Percentiles rank a stretch among this genome's conserved stretches.
Conservation (phyloP, 1,140 invertebrate genomes). For the Apis florea region DNA sequence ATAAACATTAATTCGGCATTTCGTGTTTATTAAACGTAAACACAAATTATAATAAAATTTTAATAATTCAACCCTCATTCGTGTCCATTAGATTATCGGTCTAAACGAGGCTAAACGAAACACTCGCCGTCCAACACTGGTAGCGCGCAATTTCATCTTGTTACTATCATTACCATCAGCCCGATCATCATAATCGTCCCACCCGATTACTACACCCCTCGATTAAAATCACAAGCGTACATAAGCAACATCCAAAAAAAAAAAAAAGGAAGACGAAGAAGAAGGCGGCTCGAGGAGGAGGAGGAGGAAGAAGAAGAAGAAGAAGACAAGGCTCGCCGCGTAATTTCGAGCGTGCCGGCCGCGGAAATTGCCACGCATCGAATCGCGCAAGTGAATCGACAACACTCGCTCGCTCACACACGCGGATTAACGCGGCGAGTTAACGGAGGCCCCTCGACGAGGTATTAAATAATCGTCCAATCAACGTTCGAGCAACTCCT, state of each 20-base stretch:
- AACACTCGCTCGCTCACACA: slow-evolving; percentile 4
- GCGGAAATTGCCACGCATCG: slow-evolving; percentile 31
- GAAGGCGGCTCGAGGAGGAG: background rate
- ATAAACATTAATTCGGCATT: no score
- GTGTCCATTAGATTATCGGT: background rate
- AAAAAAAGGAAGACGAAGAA: background rate
- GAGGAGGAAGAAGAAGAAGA: background rate
- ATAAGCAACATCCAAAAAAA: background rate
- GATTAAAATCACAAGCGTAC: background rate
- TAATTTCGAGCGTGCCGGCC: slow-evolving; percentile 22
- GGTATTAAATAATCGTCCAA: slow-evolving; percentile 79
- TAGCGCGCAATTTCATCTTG: slow-evolving; percentile 10
- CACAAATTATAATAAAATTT: no score
- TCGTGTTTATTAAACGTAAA: no score
- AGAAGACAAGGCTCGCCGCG: background rate
- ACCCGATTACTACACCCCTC: background rate
- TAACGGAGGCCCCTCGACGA: slow-evolving; percentile 60
- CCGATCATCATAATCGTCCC: background rate
- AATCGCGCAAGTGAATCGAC: slow-evolving; percentile 33
- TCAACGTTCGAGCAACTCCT: slow-evolving; percentile 74
- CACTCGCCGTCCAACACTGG: background rate
- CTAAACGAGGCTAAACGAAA: background rate
- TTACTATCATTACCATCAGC: background rate
- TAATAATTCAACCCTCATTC: background rate
- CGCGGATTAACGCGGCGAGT: slow-evolving; percentile 41